Percentiles rank a stretch among this genome's conserved stretches.
Evolutionary conservation across 2,113 vertebrate species (phyloP).

Genomic region (Pelecanus crispus): DNA sequence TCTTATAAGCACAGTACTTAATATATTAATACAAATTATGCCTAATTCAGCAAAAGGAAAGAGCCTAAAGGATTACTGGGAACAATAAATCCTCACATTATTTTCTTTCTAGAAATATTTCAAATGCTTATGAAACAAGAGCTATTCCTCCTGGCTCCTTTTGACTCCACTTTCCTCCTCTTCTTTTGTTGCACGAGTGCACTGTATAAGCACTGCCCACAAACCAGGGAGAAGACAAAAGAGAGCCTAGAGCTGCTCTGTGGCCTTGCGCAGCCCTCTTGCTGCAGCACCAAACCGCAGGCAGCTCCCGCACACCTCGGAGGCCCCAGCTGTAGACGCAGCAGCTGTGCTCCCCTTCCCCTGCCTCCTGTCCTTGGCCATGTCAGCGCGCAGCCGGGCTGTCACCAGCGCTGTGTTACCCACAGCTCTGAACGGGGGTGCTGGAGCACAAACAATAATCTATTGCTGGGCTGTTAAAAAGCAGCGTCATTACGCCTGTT

Average conservation of each 20-base stretch:
- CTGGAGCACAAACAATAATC: neutral
- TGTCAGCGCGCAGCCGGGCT: neutral
- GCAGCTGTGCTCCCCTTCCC: neutral
- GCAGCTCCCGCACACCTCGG: accelerated
- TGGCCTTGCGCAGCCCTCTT: neutral
- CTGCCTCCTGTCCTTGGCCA: neutral
- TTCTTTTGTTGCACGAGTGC: accelerated
- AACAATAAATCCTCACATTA: neutral
- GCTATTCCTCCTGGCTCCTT: neutral
- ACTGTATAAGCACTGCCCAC: neutral
- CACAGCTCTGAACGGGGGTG: neutral
- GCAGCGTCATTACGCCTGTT: neutral
- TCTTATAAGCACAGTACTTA: neutral
- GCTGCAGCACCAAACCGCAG: neutral
- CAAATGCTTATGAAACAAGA: neutral
- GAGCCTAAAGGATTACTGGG: neutral
- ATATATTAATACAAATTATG: neutral
- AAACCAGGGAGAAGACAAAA: neutral
- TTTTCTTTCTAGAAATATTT: neutral
- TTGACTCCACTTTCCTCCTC: neutral
- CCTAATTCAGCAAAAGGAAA: neutral
- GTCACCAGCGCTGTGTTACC: accelerated
- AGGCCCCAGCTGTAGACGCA: neutral
- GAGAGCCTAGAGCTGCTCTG: neutral
- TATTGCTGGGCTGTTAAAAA: neutral